A percentile compares a stretch with the other conserved stretches of the same genome.
These are phyloP conservation scores for Heloderma charlesbogerti DNA, from an alignment of 2,113 vertebrate genomes.

Conservation along the genomic window DNA sequence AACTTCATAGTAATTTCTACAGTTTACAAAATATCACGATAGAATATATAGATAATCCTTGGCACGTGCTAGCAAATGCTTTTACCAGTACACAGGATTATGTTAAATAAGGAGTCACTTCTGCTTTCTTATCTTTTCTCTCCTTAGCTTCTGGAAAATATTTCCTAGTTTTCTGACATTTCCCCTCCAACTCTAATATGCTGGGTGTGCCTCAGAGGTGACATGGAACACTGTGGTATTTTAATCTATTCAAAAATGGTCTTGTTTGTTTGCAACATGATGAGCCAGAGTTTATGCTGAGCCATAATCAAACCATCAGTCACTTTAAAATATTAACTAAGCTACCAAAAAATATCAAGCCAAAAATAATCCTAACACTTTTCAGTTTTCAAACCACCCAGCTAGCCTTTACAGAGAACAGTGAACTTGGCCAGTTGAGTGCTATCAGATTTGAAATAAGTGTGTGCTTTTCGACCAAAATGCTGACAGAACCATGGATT, in stretches of 20 bases:
- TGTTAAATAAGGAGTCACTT: background rate
- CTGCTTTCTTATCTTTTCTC: background rate
- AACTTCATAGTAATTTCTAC: background rate
- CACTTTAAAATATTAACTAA: background rate
- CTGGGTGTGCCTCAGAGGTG: background rate
- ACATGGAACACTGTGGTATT: background rate
- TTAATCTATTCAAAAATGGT: background rate
- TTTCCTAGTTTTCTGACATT: background rate
- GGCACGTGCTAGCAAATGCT: background rate
- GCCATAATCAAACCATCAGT: background rate
- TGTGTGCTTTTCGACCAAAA: background rate
- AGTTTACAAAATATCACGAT: background rate
- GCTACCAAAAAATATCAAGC: background rate
- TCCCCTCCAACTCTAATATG: background rate
- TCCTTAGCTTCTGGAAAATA: constrained; percentile 1
- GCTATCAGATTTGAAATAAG: background rate
- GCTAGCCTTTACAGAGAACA: too few species aligned
- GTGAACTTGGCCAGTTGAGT: background rate
- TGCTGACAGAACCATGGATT: background rate
- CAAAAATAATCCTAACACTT: background rate
- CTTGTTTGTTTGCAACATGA: constrained; percentile 9
- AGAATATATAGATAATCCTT: background rate
- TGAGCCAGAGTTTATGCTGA: background rate
- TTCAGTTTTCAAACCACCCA: background rate
- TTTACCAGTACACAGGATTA: background rate